Evolutionary conservation across 2,797 vertebrate species (phyloP), one percentile per base, ranked within the genome.

Genomic region (Decapterus maruadsi): DNA sequence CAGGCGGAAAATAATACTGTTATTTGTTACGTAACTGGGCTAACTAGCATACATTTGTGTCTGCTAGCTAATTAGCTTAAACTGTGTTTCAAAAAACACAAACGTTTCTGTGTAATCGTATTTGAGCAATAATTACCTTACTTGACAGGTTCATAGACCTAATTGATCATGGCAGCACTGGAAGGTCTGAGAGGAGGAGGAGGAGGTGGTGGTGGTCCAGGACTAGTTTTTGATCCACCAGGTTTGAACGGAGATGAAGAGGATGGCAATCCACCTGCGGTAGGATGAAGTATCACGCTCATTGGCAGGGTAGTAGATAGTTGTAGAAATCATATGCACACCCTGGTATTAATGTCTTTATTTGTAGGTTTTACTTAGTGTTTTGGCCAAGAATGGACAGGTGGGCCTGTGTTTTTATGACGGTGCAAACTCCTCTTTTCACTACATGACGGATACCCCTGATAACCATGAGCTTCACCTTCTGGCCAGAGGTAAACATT

Each of bases 341-440:
- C 6, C n/a, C 1, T 1, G 34, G 26, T 26, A 26, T 26, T 26
- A 67, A 16, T 42, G 1, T 76, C 3, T 68, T 48, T 62, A 11
- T 80, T 61, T 42, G 0, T 57, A 98, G 95, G 92, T 96, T 74
- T 95, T 97, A 72, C 84, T 98, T 79, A 97, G 96, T 90, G 93
- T 97, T 70, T 70, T 98, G 82, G 96, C 94, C 81, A 95, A 96
- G 48, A 91, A 95, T 11, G 95, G 95, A 12, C 90, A 95, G 66
- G 82, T 99, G 71, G 97, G 96, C 26, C 89, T 98, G 38, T 94
- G 96, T 80, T 99, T 97, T 57, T 99, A 99, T 72, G 95, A 98
- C 84, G 96, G 95, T 20, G 94, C 90, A 77, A 95, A 97, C 61
- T 97, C 94, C 43, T 94, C 93, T 13, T 61, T 98, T 54, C 94